These are phyloP conservation scores for Halisarca cf. caerulea DNA, from an alignment of 37 sponge, comb jelly and placozoan genomes.

Conservation along the genomic window DNA sequence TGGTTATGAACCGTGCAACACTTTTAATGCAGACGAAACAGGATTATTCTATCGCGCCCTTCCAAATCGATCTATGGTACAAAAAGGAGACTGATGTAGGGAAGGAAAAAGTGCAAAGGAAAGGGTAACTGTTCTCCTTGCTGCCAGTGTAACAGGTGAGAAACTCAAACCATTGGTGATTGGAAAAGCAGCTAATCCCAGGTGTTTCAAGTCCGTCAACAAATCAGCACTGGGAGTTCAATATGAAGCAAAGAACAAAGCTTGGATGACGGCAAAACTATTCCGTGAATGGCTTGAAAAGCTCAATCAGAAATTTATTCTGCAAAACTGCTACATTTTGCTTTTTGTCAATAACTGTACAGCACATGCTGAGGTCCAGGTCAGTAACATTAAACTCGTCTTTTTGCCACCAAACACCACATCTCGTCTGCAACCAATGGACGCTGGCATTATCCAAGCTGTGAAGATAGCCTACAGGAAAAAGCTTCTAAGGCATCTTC, in stretches of 20 bases:
- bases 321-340: neutral
- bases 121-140: constrained; percentile 23
- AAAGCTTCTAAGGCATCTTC: neutral
- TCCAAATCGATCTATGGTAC: constrained; percentile 10
- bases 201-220: constrained; percentile 32
- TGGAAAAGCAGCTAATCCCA: constrained; percentile 24
- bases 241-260: constrained; percentile 22
- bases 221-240: neutral
- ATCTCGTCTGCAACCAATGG: constrained; percentile 10
- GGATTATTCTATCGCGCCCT: constrained; percentile 16
- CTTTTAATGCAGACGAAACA: constrained; percentile 29
- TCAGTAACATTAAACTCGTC: neutral
- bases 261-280: constrained; percentile 42
- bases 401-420: constrained; percentile 25
- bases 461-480: constrained; percentile 19
- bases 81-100: constrained; percentile 2
- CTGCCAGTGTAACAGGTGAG: constrained; percentile 21
- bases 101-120: constrained; percentile 32
- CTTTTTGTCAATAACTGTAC: constrained; percentile 32
- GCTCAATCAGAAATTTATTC: neutral
- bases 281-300: constrained; percentile 26
- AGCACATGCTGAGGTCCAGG: constrained; percentile 1
- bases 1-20: neutral
- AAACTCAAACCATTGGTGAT: constrained; percentile 9
- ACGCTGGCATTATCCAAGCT: constrained; percentile 10